Evolutionary conservation across 2,888 invertebrate genomes (phyloP).

Genomic region (Caenorhabditis sinica): DNA sequence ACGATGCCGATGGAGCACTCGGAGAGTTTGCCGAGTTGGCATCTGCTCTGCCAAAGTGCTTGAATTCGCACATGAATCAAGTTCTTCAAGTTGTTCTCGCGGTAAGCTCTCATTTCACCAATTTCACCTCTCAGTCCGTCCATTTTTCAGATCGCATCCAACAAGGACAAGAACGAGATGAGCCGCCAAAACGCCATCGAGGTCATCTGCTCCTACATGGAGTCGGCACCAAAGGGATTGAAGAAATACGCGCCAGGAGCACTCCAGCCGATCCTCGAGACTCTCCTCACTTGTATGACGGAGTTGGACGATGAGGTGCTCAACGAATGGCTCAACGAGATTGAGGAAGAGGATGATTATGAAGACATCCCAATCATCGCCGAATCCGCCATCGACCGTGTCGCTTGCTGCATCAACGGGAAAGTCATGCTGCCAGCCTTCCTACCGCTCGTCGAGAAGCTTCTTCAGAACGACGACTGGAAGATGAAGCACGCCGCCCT

Average conservation of each 20-base stretch:
- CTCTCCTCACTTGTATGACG: slow-evolving; percentile 95
- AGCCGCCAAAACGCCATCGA: slow-evolving; percentile 95
- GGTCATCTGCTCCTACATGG: slow-evolving; percentile 91
- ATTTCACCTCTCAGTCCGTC: neutral
- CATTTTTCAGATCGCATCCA: slow-evolving; percentile 74
- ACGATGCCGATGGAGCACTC: slow-evolving; percentile 89
- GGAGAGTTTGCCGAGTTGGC: slow-evolving; percentile 96
- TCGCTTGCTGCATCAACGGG: slow-evolving; percentile 97
- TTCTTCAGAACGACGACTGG: slow-evolving; percentile 84
- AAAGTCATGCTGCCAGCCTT: slow-evolving; percentile 91
- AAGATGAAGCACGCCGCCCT: slow-evolving; percentile 92
- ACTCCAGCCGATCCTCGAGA: slow-evolving; percentile 88
- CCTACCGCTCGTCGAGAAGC: slow-evolving; percentile 62
- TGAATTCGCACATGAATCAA: slow-evolving; percentile 92
- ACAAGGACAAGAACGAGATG: slow-evolving; percentile 85
- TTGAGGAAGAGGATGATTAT: slow-evolving; percentile 91
- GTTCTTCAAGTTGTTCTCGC: slow-evolving; percentile 94
- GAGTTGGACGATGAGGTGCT: slow-evolving; percentile 93
- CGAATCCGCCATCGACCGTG: slow-evolving; percentile 95
- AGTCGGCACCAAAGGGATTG: slow-evolving; percentile 97
- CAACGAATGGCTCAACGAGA: slow-evolving; percentile 92
- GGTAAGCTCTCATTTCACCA: slow-evolving; percentile 84
- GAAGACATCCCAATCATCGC: slow-evolving; percentile 94
- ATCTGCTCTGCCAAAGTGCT: slow-evolving; percentile 93
- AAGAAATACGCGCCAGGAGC: slow-evolving; percentile 93